Conservation (phyloP, 2,888 invertebrate genomes). For the Drosophila lutescens region DNA sequence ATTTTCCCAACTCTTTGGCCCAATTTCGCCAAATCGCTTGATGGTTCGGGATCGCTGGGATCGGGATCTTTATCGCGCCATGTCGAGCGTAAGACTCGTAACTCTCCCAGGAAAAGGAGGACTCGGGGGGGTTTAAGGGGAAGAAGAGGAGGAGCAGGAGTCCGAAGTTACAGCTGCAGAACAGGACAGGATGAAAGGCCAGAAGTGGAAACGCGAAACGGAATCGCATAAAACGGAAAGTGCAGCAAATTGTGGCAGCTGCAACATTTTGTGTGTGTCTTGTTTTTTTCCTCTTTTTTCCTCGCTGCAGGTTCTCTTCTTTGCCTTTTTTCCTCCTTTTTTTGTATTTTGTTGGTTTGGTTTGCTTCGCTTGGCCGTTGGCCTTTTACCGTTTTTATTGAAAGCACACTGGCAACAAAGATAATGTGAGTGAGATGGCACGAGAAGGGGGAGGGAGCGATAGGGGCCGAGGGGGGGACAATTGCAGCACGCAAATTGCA, state of each 20-base stretch:
- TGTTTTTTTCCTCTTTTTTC: conserved; percentile 9
- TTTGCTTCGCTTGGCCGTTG: conserved; percentile 60
- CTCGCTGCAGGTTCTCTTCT: conserved; percentile 44
- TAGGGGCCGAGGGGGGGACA: conserved; percentile 23
- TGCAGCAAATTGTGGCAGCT: conserved; percentile 81
- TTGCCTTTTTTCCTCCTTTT: conserved; percentile 7
- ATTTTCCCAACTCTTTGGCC: conserved; percentile 60
- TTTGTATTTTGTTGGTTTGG: conserved; percentile 24
- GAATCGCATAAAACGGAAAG: conserved; percentile 79
- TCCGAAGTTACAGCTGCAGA: conserved; percentile 40
- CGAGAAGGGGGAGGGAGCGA: neutral
- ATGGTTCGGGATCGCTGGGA: conserved; percentile 25
- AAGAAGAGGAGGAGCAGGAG: neutral
- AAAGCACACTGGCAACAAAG: conserved; percentile 40
- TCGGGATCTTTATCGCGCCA: conserved; percentile 77
- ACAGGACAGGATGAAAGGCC: conserved; percentile 43
- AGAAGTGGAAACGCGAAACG: conserved; percentile 57
- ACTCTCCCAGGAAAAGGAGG: conserved; percentile 48
- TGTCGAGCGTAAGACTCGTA: conserved; percentile 64
- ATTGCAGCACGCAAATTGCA: conserved; percentile 73
- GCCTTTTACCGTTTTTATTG: conserved; percentile 72
- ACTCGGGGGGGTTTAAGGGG: neutral
- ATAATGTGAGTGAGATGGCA: conserved; percentile 38
- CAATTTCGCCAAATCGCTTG: conserved; percentile 58
- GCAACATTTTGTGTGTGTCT: conserved; percentile 58